A percentile compares a stretch with the other conserved stretches of the same genome.
phyloP scores from a whole-genome alignment of 2,888 invertebrate species.

The Chloroclystis v-ata region DNA sequence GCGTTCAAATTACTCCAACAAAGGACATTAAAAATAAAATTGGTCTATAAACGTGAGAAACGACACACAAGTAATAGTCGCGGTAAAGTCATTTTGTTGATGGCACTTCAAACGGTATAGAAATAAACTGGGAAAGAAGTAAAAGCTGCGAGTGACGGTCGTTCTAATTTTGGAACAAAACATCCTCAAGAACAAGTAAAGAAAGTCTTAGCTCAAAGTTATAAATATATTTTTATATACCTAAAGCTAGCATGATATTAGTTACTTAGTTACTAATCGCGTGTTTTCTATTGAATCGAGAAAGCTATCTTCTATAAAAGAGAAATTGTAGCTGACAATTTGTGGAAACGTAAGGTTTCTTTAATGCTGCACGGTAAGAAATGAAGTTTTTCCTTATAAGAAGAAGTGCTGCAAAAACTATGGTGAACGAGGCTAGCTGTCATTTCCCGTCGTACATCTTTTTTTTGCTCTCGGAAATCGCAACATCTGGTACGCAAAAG shows the following conservation, averaged over 20 bases:
- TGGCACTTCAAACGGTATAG: constrained; percentile 51
- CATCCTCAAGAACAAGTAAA: constrained; percentile 19
- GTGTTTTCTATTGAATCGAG: constrained; percentile 18
- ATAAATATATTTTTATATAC: not conserved
- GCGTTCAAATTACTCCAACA: constrained; percentile 27
- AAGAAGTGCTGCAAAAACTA: constrained; percentile 51
- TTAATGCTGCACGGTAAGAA: constrained; percentile 22
- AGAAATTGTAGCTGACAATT: constrained; percentile 24
- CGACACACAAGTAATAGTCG: constrained; percentile 42
- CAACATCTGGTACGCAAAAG: constrained; percentile 60
- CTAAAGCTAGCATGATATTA: not conserved
- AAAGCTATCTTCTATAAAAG: constrained; percentile 16
- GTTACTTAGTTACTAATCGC: constrained; percentile 30
- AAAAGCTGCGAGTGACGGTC: constrained; percentile 27
- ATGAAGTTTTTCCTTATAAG: constrained; percentile 35
- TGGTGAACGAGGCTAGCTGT: constrained; percentile 57
- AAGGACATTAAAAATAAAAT: constrained; percentile 29
- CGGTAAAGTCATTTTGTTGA: constrained; percentile 47
- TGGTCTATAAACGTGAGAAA: constrained; percentile 37
- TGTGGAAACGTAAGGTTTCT: constrained; percentile 25
- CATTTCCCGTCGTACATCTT: constrained; percentile 68
- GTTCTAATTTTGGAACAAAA: constrained; percentile 51
- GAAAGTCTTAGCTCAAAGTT: not conserved
- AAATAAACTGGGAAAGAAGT: constrained; percentile 45
- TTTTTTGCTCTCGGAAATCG: constrained; percentile 63